A percentile compares a stretch with the other conserved stretches of the same genome.
phyloP scores from a whole-genome alignment of 2,797 vertebrate species.

The Buceros bicornis region DNA sequence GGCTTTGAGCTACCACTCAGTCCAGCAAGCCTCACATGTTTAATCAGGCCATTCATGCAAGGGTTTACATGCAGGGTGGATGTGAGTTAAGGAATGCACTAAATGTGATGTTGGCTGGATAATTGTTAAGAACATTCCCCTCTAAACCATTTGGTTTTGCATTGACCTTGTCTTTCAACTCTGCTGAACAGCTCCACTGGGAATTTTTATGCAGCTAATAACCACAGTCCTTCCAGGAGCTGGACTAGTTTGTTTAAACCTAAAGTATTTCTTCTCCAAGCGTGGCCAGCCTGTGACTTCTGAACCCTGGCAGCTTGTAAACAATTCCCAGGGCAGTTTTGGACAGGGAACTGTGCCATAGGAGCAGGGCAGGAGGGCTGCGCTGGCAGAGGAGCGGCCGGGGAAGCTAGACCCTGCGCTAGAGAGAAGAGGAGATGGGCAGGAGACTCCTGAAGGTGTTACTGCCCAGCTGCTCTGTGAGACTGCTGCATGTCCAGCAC shows the following conservation, averaged over 20 bases:
- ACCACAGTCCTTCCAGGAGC: slow-evolving; percentile 19
- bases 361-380: neutral
- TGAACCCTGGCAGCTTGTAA: neutral
- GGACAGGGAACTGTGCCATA: fast-evolving
- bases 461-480: neutral
- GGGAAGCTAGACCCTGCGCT: fast-evolving
- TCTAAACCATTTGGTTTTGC: slow-evolving; percentile 6
- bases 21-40: neutral
- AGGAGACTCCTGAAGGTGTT: neutral
- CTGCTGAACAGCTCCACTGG: neutral
- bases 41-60: neutral
- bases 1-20: neutral
- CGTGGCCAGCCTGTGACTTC: neutral
- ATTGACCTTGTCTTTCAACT: neutral
- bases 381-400: neutral
- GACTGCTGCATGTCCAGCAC: neutral
- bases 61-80: neutral
- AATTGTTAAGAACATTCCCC: neutral
- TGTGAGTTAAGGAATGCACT: neutral
- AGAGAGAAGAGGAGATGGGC: neutral
- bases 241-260: neutral
- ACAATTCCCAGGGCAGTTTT: fast-evolving
- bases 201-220: slow-evolving; percentile 6
- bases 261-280: neutral
- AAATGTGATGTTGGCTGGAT: neutral